Evolutionary conservation across 2,888 invertebrate genomes (phyloP).

Genomic region (Nyleta sp.): DNA sequence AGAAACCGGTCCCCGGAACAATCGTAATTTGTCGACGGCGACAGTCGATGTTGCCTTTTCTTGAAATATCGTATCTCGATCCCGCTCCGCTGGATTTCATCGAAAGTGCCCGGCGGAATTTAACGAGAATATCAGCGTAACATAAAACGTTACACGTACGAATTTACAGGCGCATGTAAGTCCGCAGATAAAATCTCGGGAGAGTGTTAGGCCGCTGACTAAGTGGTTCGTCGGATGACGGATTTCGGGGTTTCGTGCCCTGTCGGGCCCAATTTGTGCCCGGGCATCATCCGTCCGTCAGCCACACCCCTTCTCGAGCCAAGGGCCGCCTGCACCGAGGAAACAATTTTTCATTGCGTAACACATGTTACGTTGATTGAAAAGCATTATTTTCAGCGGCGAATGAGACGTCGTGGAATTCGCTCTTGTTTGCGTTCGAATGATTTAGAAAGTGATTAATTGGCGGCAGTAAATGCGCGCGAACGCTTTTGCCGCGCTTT

Average conservation of each 20-base stretch:
- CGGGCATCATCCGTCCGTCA: slow-evolving; percentile 68
- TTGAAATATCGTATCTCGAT: slow-evolving; percentile 39
- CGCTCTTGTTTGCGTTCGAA: slow-evolving; percentile 42
- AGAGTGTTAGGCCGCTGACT: slow-evolving; percentile 66
- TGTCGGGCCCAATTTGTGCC: slow-evolving; percentile 69
- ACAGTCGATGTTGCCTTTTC: slow-evolving; percentile 40
- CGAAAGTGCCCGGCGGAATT: slow-evolving; percentile 62
- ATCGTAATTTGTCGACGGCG: slow-evolving; percentile 59
- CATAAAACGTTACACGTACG: slow-evolving; percentile 62
- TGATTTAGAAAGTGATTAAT: slow-evolving; percentile 52
- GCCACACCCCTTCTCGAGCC: slow-evolving; percentile 52
- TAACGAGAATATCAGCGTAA: slow-evolving; percentile 69
- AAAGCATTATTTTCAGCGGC: slow-evolving; percentile 48
- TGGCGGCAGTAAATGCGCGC: not conserved
- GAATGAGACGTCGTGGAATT: slow-evolving; percentile 37
- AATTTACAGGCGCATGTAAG: slow-evolving; percentile 53
- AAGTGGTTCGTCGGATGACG: slow-evolving; percentile 70
- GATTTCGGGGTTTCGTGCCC: slow-evolving; percentile 65
- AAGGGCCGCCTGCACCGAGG: slow-evolving; percentile 13
- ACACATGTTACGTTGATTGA: slow-evolving; percentile 54
- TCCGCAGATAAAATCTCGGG: slow-evolving; percentile 71
- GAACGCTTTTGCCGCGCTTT: not conserved
- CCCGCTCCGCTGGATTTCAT: slow-evolving; percentile 13
- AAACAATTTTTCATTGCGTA: slow-evolving; percentile 53
- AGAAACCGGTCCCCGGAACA: slow-evolving; percentile 55